Evolutionary conservation across 2,113 vertebrate species (phyloP).

Genomic region (Otolemur garnettii): DNA sequence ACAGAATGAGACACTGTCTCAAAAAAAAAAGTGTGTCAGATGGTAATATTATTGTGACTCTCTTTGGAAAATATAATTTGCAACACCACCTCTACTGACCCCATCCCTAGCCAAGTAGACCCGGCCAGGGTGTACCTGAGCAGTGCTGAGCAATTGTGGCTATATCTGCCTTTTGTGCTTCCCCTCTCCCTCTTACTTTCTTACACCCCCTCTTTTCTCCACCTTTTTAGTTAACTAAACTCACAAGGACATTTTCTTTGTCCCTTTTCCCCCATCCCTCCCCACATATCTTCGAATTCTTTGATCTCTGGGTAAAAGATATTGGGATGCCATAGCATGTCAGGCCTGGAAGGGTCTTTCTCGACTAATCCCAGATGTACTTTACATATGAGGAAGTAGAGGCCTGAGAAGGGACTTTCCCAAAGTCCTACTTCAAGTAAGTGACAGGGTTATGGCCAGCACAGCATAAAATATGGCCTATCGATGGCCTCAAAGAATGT

Average conservation of each 20-base stretch:
- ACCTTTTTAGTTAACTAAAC: neutral
- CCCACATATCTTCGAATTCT: neutral
- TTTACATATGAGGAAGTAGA: conserved; percentile 43
- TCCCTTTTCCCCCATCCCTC: neutral
- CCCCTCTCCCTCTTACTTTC: neutral
- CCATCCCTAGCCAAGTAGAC: neutral
- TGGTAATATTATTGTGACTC: neutral
- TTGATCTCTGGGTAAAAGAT: neutral
- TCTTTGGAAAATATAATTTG: neutral
- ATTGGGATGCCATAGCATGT: neutral
- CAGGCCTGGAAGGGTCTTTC: neutral
- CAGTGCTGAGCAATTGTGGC: neutral
- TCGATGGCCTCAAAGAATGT: neutral
- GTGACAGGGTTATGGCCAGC: neutral
- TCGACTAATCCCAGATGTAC: neutral
- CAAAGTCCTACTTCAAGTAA: neutral
- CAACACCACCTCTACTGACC: rapidly evolving
- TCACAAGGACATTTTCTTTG: neutral
- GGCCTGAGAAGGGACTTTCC: conserved; percentile 50
- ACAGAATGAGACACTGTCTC: no score
- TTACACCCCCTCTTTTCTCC: neutral
- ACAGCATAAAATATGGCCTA: neutral
- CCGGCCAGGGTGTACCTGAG: neutral
- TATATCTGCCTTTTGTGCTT: neutral
- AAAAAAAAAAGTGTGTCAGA: no score